Percentiles rank a stretch among this genome's conserved stretches.
Evolutionary conservation across 2,888 invertebrate species (phyloP).

Genomic region (Parthenolecanium corni): DNA sequence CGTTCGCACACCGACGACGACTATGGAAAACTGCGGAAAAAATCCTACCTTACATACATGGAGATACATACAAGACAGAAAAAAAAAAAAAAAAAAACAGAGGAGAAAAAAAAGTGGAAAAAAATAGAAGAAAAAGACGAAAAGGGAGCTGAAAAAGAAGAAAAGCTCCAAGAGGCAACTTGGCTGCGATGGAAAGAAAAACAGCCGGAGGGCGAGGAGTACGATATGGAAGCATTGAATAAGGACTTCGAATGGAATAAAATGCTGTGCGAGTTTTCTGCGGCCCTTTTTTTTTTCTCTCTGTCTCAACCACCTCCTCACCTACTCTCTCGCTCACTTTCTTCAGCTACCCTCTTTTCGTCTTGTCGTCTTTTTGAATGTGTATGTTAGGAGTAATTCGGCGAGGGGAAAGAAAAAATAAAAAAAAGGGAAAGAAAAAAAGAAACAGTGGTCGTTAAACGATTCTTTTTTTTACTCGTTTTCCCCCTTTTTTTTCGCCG

Average conservation of each 20-base stretch:
- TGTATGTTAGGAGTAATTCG: not conserved
- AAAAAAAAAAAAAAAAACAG: conserved; percentile 29
- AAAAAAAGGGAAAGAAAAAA: conserved; percentile 2
- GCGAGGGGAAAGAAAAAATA: not conserved
- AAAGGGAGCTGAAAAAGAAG: not conserved
- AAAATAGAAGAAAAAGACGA: conserved; percentile 31
- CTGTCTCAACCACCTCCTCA: conserved; percentile 18
- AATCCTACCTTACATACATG: conserved; percentile 32
- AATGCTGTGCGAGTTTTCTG: conserved; percentile 30
- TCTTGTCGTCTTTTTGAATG: not conserved
- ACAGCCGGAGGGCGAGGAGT: conserved; percentile 22
- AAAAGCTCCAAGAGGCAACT: conserved; percentile 26
- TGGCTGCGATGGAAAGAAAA: conserved; percentile 17
- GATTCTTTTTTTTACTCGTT: not conserved
- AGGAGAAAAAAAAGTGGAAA: conserved; percentile 26
- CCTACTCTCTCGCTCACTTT: conserved; percentile 12
- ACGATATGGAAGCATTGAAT: conserved; percentile 31
- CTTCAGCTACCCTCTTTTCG: conserved; percentile 2
- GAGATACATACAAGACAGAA: conserved; percentile 33
- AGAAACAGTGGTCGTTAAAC: conserved; percentile 30
- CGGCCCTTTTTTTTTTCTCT: conserved; percentile 27
- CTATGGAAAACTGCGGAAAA: conserved; percentile 35
- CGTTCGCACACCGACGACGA: conserved; percentile 31
- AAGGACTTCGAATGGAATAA: conserved; percentile 31
- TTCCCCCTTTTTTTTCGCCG: not conserved